phyloP scores from a whole-genome alignment of 1,140 invertebrate genomes.

The Cydia fagiglandana region DNA sequence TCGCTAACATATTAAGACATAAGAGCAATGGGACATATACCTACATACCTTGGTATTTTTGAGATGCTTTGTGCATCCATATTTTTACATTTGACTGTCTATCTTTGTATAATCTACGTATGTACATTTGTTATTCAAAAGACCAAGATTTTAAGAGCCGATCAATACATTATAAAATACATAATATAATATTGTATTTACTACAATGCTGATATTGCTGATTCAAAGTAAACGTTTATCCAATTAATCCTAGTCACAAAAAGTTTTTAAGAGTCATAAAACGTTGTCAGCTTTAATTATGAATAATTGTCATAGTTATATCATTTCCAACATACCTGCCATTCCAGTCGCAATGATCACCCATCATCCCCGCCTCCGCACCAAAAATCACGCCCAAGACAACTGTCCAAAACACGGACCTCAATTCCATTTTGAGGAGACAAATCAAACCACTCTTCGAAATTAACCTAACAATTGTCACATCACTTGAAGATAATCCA shows the following conservation, averaged over 20 bases:
- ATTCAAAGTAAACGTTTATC: background rate
- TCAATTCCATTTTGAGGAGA: constrained; percentile 52
- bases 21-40: too few species aligned
- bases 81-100: too few species aligned
- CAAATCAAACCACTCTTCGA: constrained; percentile 37
- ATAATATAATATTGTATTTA: background rate
- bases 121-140: too few species aligned
- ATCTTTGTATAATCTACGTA: too few species aligned
- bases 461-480: constrained; percentile 45
- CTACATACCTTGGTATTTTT: too few species aligned
- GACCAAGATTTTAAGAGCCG: too few species aligned
- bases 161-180: too few species aligned
- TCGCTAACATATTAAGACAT: too few species aligned
- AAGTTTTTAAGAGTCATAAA: background rate
- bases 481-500: constrained; percentile 53
- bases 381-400: constrained; percentile 64
- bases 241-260: background rate
- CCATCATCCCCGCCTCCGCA: constrained; percentile 77
- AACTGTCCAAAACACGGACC: constrained; percentile 66
- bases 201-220: background rate
- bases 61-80: too few species aligned
- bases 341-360: constrained; percentile 81
- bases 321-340: constrained; percentile 73
- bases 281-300: constrained; percentile 1
- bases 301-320: constrained; percentile 25